Evolutionary conservation across 1,140 invertebrate species (phyloP).

Genomic region (Macrobrachium rosenbergii): DNA sequence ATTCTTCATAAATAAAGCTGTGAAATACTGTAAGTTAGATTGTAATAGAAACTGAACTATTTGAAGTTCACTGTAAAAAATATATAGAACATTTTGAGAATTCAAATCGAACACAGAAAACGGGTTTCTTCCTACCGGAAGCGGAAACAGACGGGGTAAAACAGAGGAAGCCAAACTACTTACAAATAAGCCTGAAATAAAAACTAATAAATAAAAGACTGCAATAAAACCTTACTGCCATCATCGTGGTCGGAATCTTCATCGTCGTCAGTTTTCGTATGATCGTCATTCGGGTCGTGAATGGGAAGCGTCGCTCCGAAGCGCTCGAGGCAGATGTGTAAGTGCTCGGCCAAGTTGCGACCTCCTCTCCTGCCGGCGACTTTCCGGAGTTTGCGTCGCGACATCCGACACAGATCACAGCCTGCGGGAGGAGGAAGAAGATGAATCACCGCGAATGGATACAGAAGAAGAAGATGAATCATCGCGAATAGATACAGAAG

Average conservation of each 20-base stretch:
- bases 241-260: slow-evolving; percentile 15
- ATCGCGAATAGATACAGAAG: too few relatives aligned
- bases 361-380: not conserved
- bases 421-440: not conserved
- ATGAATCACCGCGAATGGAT: too few relatives aligned
- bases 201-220: not conserved
- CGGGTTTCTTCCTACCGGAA: too few relatives aligned
- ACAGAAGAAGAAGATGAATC: too few relatives aligned
- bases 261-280: slow-evolving; percentile 23
- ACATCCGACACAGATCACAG: slow-evolving; percentile 22
- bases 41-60: too few relatives aligned
- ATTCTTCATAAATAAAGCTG: too few relatives aligned
- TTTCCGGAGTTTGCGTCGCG: slow-evolving; percentile 16
- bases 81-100: too few relatives aligned
- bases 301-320: slow-evolving; percentile 19
- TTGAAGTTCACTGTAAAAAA: too few relatives aligned
- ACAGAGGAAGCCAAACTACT: too few relatives aligned
- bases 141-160: too few relatives aligned
- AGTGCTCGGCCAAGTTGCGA: slow-evolving; percentile 30
- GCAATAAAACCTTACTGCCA: not conserved
- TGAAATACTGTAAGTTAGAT: too few relatives aligned
- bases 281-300: not conserved
- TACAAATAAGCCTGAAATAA: not conserved
- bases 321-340: slow-evolving; percentile 29
- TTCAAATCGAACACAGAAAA: too few relatives aligned